Conservation (phyloP, 2,888 invertebrate genomes). For the Pherbina coryleti region DNA sequence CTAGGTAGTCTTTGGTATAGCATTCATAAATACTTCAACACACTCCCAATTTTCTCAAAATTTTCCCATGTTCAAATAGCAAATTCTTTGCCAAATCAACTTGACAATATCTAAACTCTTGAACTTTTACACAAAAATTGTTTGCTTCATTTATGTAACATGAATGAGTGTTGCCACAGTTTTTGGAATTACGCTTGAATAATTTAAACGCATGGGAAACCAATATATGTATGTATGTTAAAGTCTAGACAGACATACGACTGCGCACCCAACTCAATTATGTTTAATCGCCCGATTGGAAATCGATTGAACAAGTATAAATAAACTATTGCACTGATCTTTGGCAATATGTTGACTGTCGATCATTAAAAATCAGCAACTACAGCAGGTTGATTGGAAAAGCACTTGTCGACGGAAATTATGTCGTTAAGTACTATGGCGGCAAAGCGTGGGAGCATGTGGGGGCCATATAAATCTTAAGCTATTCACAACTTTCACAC, state of each 20-base stretch:
- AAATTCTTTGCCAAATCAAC: background rate
- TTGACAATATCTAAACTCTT: background rate
- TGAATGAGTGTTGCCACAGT: background rate
- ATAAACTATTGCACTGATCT: background rate
- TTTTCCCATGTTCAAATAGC: too few relatives aligned
- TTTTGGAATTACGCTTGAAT: background rate
- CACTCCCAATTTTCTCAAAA: too few relatives aligned
- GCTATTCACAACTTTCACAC: background rate
- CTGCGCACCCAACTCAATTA: slow-evolving; percentile 14
- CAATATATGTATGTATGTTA: too few relatives aligned
- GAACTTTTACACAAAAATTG: background rate
- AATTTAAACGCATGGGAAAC: background rate
- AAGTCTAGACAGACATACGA: background rate
- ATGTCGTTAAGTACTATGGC: too few relatives aligned
- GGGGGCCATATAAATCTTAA: background rate
- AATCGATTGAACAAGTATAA: background rate
- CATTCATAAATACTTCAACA: too few relatives aligned
- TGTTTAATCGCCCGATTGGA: background rate
- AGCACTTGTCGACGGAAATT: too few relatives aligned
- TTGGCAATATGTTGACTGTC: background rate
- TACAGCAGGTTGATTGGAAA: background rate
- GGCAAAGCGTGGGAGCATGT: background rate
- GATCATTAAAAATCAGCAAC: background rate
- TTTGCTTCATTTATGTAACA: background rate
- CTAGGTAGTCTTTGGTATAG: too few relatives aligned